phyloP scores from a whole-genome alignment of 64 coral and sea anemone genomes.

The Montipora efflorescens region DNA sequence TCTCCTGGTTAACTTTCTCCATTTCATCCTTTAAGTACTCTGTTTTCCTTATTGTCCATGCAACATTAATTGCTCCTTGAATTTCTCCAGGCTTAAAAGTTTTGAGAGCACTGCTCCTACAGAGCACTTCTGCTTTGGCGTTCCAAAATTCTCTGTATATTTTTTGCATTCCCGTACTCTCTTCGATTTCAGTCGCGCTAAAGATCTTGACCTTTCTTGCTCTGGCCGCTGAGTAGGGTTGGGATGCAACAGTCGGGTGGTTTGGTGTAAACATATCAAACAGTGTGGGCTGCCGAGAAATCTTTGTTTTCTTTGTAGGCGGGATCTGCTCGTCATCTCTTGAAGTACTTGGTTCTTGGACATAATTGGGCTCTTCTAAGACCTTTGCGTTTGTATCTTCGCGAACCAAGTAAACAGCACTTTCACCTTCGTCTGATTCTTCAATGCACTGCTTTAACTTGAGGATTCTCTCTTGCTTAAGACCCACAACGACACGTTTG shows the following conservation, averaged over 20 bases:
- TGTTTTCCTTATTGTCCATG: conserved; percentile 48
- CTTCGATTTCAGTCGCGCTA: conserved; percentile 24
- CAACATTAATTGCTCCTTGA: conserved; percentile 63
- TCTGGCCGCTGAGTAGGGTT: conserved; percentile 28
- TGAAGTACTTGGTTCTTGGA: neutral
- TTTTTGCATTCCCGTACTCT: conserved; percentile 49
- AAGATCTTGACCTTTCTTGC: conserved; percentile 62
- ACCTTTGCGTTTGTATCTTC: neutral
- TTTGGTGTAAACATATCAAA: neutral
- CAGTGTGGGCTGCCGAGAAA: conserved; percentile 10
- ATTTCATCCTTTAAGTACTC: conserved; percentile 35
- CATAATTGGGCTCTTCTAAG: neutral
- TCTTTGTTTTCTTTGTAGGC: neutral
- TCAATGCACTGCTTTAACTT: neutral
- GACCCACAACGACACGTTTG: conserved; percentile 1
- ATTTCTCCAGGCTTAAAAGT: conserved; percentile 51
- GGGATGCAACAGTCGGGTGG: neutral
- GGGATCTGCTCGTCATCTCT: neutral
- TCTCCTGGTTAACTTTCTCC: conserved; percentile 4
- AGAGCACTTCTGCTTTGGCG: conserved; percentile 53
- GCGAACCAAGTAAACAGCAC: neutral
- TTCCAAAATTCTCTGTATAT: conserved; percentile 58
- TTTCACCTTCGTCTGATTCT: neutral
- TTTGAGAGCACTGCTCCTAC: conserved; percentile 29
- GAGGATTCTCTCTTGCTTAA: neutral